phyloP scores from a whole-genome alignment of 1,140 invertebrate species.

The Bombus polaris region DNA sequence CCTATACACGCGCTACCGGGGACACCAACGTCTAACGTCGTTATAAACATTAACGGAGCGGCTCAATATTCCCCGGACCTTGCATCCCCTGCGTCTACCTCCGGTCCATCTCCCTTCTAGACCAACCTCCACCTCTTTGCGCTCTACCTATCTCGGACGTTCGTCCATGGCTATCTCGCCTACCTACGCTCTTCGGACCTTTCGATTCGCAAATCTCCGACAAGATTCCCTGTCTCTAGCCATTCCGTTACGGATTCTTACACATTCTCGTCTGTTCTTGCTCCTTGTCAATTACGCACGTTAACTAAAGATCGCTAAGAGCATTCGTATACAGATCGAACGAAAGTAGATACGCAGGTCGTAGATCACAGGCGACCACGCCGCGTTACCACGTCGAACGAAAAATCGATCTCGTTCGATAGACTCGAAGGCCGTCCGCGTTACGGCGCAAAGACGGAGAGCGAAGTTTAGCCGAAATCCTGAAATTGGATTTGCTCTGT shows the following conservation, averaged over 20 bases:
- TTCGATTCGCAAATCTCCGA: constrained; percentile 22
- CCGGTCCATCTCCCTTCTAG: constrained; percentile 76
- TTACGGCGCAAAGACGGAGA: not conserved
- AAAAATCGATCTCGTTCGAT: not conserved
- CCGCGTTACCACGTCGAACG: not conserved
- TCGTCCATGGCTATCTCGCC: constrained; percentile 54
- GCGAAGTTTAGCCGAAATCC: not conserved
- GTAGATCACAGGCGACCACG: not conserved
- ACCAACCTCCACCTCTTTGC: constrained; percentile 67
- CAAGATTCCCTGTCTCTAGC: not conserved
- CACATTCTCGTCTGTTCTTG: not conserved
- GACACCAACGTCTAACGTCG: constrained; percentile 79
- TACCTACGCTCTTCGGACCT: constrained; percentile 56
- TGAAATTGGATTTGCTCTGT: not conserved
- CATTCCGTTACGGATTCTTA: not conserved
- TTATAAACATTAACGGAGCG: constrained; percentile 82
- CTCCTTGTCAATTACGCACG: not conserved
- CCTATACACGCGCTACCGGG: constrained; percentile 64
- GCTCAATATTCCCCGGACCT: constrained; percentile 81
- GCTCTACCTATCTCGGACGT: constrained; percentile 53
- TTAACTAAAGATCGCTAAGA: not conserved
- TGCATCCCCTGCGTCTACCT: constrained; percentile 67
- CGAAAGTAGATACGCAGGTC: too few relatives aligned
- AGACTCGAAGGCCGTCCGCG: not conserved
- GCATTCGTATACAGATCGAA: too few relatives aligned